phyloP scores from a whole-genome alignment of 1,140 invertebrate genomes.

The Drosophila parabipectinata region DNA sequence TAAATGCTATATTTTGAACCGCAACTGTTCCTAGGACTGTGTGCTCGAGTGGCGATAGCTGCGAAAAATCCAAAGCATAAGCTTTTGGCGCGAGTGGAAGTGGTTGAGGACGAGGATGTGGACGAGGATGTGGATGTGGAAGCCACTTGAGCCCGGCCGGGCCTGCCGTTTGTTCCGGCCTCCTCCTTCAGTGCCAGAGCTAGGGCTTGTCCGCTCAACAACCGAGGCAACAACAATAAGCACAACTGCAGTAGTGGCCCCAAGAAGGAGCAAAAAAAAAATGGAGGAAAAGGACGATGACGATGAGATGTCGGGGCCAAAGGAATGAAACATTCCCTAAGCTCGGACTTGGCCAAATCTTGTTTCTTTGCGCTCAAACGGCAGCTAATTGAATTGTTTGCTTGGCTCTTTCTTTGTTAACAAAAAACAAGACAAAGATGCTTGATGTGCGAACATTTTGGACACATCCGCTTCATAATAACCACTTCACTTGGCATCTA shows the following conservation, averaged over 20 bases:
- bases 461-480: slow-evolving; percentile 14
- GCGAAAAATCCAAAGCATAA: slow-evolving; percentile 75
- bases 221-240: slow-evolving; percentile 19
- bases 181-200: slow-evolving; percentile 40
- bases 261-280: neutral
- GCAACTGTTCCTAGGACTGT: slow-evolving; percentile 35
- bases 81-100: slow-evolving; percentile 66
- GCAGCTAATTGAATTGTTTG: slow-evolving; percentile 50
- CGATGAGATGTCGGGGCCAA: slow-evolving; percentile 1
- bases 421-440: neutral
- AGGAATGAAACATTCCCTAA: slow-evolving; percentile 15
- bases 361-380: slow-evolving; percentile 16
- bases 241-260: slow-evolving; percentile 24
- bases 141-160: slow-evolving; percentile 33
- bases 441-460: slow-evolving; percentile 7
- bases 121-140: slow-evolving; percentile 43
- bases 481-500: neutral
- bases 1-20: slow-evolving; percentile 2
- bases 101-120: slow-evolving; percentile 41
- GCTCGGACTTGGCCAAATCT: slow-evolving; percentile 30
- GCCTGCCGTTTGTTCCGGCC: slow-evolving; percentile 50
- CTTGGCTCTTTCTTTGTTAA: neutral
- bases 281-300: neutral
- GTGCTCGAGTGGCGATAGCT: slow-evolving; percentile 80
- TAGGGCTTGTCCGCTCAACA: slow-evolving; percentile 35